A percentile compares a stretch with the other conserved stretches of the same genome.
phyloP scores from a whole-genome alignment of 2,888 invertebrate species.

The Athetis lepigone region DNA sequence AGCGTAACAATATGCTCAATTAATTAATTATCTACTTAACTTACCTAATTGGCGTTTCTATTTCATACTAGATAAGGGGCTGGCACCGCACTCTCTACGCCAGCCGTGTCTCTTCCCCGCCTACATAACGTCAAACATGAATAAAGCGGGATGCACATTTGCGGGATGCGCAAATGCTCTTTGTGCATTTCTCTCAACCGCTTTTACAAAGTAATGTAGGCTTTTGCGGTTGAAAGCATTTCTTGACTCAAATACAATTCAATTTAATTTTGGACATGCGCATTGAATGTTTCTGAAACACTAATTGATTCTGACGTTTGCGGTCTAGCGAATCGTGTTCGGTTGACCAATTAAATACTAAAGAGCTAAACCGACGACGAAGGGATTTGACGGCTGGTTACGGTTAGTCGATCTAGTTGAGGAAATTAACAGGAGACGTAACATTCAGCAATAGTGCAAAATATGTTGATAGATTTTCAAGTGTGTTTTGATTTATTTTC shows the following conservation, averaged over 20 bases:
- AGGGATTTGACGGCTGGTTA: constrained; percentile 6
- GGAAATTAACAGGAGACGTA: not conserved
- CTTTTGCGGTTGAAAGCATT: constrained; percentile 13
- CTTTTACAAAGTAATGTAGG: constrained; percentile 7
- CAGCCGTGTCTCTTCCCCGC: constrained; percentile 1
- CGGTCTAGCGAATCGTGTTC: not conserved
- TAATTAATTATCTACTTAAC: too few relatives aligned
- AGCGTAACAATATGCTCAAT: too few relatives aligned
- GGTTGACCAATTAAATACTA: not conserved
- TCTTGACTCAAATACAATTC: constrained; percentile 3
- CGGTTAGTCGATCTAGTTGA: not conserved
- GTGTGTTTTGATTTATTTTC: not conserved
- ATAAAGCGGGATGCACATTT: constrained; percentile 27
- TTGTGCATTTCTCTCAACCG: constrained; percentile 14
- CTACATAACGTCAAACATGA: not conserved
- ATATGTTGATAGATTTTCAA: too few relatives aligned
- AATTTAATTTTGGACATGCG: not conserved
- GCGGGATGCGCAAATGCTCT: too few relatives aligned
- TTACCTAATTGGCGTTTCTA: too few relatives aligned
- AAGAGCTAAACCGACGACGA: not conserved
- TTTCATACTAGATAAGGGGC: too few relatives aligned
- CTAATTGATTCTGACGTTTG: not conserved
- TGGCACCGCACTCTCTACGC: constrained; percentile 13
- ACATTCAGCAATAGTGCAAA: not conserved
- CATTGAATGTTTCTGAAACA: not conserved